Base-by-base conservation (phyloP, 1,140 invertebrate species). In the Bradynema listronoti region DNA sequence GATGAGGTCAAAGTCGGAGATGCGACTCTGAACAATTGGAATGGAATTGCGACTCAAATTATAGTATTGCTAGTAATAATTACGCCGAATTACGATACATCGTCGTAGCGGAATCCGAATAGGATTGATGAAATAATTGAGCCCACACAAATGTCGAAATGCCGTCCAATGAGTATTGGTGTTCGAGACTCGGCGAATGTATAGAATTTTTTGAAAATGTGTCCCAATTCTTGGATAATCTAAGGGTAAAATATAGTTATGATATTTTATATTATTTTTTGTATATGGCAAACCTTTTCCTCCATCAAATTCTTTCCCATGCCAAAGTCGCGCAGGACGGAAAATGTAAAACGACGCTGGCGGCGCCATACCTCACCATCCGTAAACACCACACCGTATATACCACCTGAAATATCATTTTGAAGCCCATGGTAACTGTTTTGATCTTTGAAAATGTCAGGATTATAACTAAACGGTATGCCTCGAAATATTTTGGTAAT, bases 331-430 rank as follows among this genome's bases (percentile, higher is more conserved):
- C 86, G 86, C 4, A 93, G 80, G 78, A 85, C 86, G 5, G 80
- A 80, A 1, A 84, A 80, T 0, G 86, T 82, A 64, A 90, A 86
- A 69, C 84, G 85, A 27, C 89, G 81, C 68, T 91, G 88, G 63
- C 90, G 85, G 63, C 83, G 85, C 89, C 89, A 93, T 16, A 85
- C 71, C 3, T 83, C 81, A 0, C 89, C 89, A 77, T 89, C 86
- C 1, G 88, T 83, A 60, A 46, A 30, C 16, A 68, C 39, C 4
- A 65, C 34, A 1, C 63, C 63, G 30, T 58, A 30, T 1, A 27
- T 11, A 11, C 62, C 62, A 41, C 34, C 66, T 58, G 5, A 43
- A 55, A 3, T n/a, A n/a, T n/a, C n/a, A n/a, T n/a, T n/a, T n/a
- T n/a, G n/a, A n/a, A n/a, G n/a, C n/a, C n/a, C n/a, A n/a, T n/a